These are phyloP conservation scores for Phoenicopterus ruber DNA, from an alignment of 2,113 vertebrate species.

Conservation along the genomic window DNA sequence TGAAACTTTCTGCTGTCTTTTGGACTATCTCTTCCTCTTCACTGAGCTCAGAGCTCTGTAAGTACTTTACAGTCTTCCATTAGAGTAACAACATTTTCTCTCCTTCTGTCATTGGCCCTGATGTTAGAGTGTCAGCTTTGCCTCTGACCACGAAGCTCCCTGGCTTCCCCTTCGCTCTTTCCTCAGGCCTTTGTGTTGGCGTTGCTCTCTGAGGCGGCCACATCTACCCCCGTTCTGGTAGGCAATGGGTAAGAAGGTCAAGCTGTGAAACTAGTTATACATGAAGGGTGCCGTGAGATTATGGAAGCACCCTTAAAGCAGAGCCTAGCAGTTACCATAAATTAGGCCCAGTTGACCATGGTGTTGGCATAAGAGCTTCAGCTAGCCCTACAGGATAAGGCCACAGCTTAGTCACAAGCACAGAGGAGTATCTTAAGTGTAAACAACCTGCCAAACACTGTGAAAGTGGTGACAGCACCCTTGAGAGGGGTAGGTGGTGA, in stretches of 20 bases:
- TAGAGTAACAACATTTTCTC: constrained; percentile 30
- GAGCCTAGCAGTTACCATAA: not conserved
- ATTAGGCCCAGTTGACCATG: not conserved
- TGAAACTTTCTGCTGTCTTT: constrained; percentile 26
- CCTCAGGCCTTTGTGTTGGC: not conserved
- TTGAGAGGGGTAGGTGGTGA: not conserved
- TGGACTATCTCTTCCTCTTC: constrained; percentile 4
- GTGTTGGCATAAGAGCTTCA: not conserved
- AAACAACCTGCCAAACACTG: not conserved
- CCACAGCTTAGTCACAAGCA: not conserved
- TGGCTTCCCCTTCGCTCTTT: not conserved
- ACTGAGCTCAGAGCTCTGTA: constrained; percentile 4
- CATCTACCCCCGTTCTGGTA: not conserved
- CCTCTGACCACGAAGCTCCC: not conserved
- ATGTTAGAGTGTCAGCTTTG: constrained; percentile 21
- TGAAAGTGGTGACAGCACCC: not conserved
- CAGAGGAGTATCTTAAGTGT: not conserved
- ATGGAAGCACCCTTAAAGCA: not conserved
- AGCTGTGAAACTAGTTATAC: not conserved
- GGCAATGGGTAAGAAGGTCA: not conserved
- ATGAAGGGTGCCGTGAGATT: not conserved
- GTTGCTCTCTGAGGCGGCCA: not conserved
- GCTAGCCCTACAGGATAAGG: not conserved
- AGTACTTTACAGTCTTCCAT: constrained; percentile 51
- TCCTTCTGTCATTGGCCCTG: not conserved